A percentile compares a stretch with the other conserved stretches of the same genome.
These are phyloP conservation scores for Hoplias malabaricus DNA, from an alignment of 2,113 vertebrate species.

Conservation along the genomic window DNA sequence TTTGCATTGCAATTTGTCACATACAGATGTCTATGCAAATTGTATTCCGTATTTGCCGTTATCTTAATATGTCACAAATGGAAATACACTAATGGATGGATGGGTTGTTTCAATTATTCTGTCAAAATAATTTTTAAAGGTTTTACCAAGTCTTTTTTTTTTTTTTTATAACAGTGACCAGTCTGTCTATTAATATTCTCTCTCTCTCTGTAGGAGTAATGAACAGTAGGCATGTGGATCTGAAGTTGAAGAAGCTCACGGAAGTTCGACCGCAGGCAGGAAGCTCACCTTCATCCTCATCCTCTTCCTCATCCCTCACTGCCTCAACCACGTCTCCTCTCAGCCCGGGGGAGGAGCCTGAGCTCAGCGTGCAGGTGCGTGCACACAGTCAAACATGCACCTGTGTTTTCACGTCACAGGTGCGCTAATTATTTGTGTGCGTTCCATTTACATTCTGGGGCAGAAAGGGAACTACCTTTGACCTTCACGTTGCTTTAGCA, in stretches of 20 bases:
- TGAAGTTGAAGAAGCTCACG: constrained; percentile 87
- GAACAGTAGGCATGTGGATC: constrained; percentile 86
- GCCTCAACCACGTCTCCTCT: constrained; percentile 65
- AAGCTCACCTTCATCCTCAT: constrained; percentile 69
- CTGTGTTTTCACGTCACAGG: not conserved
- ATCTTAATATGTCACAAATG: no score
- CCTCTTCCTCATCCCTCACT: constrained; percentile 66
- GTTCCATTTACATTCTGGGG: no score
- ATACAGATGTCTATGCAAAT: no score
- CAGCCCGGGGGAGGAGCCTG: constrained; percentile 64
- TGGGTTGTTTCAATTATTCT: no score
- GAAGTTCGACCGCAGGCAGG: constrained; percentile 84
- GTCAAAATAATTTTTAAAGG: no score
- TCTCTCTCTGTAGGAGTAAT: constrained; percentile 75
- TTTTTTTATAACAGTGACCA: not conserved
- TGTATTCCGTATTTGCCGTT: no score
- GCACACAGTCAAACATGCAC: not conserved
- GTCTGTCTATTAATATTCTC: not conserved
- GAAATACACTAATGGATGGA: no score
- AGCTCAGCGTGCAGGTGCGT: constrained; percentile 58
- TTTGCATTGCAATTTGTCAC: no score
- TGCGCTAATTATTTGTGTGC: not conserved
- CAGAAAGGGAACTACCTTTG: no score
- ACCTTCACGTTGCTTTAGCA: no score
- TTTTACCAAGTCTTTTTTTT: not conserved